These are phyloP conservation scores for Cantharis nigra DNA, from an alignment of 2,888 invertebrate genomes.

Conservation along the genomic window DNA sequence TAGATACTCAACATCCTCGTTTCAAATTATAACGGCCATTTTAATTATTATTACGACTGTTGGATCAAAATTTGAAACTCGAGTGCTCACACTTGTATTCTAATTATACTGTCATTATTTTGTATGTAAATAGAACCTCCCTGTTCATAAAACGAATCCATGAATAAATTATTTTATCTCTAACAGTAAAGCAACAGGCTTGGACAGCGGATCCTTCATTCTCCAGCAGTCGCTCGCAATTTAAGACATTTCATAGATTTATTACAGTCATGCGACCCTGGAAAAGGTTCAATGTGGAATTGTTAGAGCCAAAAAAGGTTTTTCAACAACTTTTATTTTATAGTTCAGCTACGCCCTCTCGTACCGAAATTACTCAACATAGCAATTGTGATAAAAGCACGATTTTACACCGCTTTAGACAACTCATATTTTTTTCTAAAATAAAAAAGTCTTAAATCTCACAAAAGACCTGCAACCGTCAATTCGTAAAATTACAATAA, in stretches of 20 bases:
- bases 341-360: neutral
- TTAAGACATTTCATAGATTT: neutral
- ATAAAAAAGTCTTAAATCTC: neutral
- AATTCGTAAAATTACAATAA: too few relatives aligned
- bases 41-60: neutral
- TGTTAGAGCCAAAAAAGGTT: neutral
- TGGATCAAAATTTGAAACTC: neutral
- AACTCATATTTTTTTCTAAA: neutral
- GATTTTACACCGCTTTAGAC: neutral
- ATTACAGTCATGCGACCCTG: neutral
- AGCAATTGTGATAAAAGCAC: neutral
- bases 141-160: neutral
- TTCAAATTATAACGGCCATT: neutral
- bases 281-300: neutral
- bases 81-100: neutral
- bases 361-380: neutral
- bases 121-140: neutral
- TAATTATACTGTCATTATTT: neutral
- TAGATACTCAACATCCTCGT: neutral
- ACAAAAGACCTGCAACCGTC: neutral
- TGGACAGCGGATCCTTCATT: neutral
- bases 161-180: neutral
- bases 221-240: neutral
- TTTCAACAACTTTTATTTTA: neutral
- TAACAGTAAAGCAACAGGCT: neutral